phyloP scores from a whole-genome alignment of 2,113 vertebrate genomes.

The Notarius quadriscutis region DNA sequence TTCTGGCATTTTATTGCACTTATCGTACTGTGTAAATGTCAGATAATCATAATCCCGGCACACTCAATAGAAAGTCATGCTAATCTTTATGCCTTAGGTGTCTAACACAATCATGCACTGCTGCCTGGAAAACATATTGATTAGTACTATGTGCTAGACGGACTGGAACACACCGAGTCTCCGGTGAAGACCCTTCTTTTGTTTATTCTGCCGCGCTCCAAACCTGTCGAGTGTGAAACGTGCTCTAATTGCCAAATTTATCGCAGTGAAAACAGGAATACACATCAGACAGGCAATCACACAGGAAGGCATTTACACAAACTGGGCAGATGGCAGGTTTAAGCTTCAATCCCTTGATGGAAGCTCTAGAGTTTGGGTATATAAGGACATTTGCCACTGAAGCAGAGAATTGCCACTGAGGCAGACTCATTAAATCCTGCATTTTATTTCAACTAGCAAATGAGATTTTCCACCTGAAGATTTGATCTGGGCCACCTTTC shows the following conservation, averaged over 20 bases:
- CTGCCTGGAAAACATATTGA: constrained; percentile 34
- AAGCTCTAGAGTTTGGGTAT: not conserved
- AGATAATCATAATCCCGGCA: constrained; percentile 11
- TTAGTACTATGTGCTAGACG: constrained; percentile 10
- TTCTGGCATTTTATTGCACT: constrained; percentile 27
- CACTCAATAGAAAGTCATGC: constrained; percentile 2
- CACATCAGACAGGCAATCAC: constrained; percentile 22
- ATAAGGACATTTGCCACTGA: constrained; percentile 3
- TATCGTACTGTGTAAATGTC: constrained; percentile 27
- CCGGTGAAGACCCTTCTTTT: constrained; percentile 13
- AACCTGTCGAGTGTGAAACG: constrained; percentile 34
- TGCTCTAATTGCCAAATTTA: constrained; percentile 44
- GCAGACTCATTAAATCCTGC: constrained; percentile 6
- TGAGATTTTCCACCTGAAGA: constrained; percentile 21
- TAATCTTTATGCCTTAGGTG: constrained; percentile 36
- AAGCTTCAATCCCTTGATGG: not conserved
- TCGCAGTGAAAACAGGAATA: not conserved
- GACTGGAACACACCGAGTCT: constrained; percentile 19
- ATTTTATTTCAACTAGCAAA: constrained; percentile 10
- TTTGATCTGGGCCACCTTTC: not conserved
- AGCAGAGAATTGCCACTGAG: constrained; percentile 19
- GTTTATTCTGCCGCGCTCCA: constrained; percentile 23
- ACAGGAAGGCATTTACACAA: constrained; percentile 25
- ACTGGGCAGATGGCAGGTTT: constrained; percentile 28
- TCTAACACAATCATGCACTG: constrained; percentile 15